These are phyloP conservation scores for Caenorhabditis japonica DNA, from an alignment of 2,888 invertebrate genomes.

Conservation along the genomic window DNA sequence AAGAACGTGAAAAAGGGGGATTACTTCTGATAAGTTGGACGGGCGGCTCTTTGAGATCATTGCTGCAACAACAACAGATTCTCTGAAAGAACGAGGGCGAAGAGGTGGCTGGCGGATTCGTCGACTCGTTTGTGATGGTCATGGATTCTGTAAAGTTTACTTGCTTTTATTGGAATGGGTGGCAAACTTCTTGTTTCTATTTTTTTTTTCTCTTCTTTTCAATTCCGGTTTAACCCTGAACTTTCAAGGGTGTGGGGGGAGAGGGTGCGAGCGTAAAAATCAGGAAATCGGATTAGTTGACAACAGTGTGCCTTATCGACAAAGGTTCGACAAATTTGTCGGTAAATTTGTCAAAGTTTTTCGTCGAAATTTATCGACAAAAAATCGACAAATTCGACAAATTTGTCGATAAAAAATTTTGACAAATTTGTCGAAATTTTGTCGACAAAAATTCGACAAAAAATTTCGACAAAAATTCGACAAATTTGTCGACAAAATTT, in stretches of 20 bases:
- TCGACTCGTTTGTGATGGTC: slow-evolving; percentile 42
- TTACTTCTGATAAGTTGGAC: slow-evolving; percentile 50
- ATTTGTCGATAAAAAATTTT: too few species aligned
- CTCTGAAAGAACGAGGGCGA: slow-evolving; percentile 39
- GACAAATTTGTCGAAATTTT: too few species aligned
- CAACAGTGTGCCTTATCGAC: too few species aligned
- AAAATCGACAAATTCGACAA: too few species aligned
- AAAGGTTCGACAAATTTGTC: too few species aligned
- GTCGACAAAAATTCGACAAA: too few species aligned
- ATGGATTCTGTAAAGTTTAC: slow-evolving; percentile 35
- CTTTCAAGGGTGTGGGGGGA: slow-evolving; percentile 1
- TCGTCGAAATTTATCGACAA: too few species aligned
- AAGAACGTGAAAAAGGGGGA: background rate
- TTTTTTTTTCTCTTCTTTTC: background rate
- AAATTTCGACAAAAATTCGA: too few species aligned
- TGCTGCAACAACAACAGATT: slow-evolving; percentile 37
- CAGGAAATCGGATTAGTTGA: slow-evolving; percentile 44
- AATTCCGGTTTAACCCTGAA: slow-evolving; percentile 10
- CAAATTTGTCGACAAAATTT: too few species aligned
- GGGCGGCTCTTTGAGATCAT: slow-evolving; percentile 47
- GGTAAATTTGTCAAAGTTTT: too few species aligned
- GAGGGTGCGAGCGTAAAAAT: too few species aligned
- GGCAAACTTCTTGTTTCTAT: background rate
- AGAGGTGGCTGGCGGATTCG: slow-evolving; percentile 26
- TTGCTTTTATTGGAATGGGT: background rate